Base-by-base conservation (phyloP, 2,797 vertebrate species). In the Spheniscus humboldti region DNA sequence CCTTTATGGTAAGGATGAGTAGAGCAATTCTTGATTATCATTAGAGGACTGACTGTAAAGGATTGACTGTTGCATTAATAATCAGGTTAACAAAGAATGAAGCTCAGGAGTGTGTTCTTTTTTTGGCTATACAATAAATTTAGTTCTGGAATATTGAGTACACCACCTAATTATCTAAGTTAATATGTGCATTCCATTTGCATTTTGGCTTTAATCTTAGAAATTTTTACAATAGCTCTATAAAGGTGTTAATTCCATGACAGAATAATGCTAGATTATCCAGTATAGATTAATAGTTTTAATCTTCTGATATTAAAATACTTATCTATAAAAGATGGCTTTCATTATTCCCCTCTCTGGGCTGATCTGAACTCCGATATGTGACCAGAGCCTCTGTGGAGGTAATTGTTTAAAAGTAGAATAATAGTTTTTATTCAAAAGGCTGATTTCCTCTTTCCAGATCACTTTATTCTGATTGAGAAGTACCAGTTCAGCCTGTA, bases 401-500 rank as follows among this genome's bases (percentile, higher is more conserved):
- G 41, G 52, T 23, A 48, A 18, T 23, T 62, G 18, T 52, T 69
- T 22, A 27, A 18, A 39, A 56, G 18, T 0, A 52, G 63, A 33
- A 0, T 43, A 5, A 2, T 8, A 33, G 62, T 33, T 88, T 37
- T 50, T 30, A 25, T 79, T 81, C 80, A 63, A 14, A 88, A 73
- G 48, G 6, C 80, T 64, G 86, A 14, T 95, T 96, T 94, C 47
- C 92, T 92, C 79, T 92, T 96, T 94, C 64, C 97, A 99, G 99
- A 99, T 84, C 95, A 98, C 94, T 99, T 99, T 77, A 98, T 98
- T 71, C 98, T 97, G 48, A 97, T 98, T 23, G 98, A 99, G 88
- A 98, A 99, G 73, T 99, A 98, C 48, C 97, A 93, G 87, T 99
- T 99, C 96, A 98, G 97, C 96, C 96, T 99, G 95, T 99, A 98